These are phyloP conservation scores for Sthenelais limicola DNA, from an alignment of 2,888 invertebrate genomes.

Conservation along the genomic window DNA sequence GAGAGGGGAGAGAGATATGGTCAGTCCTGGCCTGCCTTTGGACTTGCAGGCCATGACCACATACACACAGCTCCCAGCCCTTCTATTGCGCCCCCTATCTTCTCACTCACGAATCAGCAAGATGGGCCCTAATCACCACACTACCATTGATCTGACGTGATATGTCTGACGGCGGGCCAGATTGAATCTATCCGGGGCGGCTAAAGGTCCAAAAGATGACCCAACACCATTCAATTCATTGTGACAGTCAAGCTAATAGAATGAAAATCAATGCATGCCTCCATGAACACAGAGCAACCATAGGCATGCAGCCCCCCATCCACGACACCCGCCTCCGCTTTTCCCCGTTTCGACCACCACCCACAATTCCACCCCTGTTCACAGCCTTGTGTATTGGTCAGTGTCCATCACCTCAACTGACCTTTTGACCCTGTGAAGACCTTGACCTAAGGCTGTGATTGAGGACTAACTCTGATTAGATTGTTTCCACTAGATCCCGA, in stretches of 20 bases:
- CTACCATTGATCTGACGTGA: slow-evolving; percentile 22
- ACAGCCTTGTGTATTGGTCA: neutral
- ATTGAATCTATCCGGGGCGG: slow-evolving; percentile 13
- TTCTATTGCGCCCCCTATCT: neutral
- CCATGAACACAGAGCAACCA: no score
- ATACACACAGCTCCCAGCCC: neutral
- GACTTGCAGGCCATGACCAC: neutral
- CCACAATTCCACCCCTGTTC: slow-evolving; percentile 9
- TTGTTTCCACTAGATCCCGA: slow-evolving; percentile 2
- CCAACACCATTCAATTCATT: slow-evolving; percentile 17
- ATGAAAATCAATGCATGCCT: slow-evolving; percentile 34
- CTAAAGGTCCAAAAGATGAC: neutral
- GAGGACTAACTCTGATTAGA: slow-evolving; percentile 27
- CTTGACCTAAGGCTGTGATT: slow-evolving; percentile 22
- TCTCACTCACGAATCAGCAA: neutral
- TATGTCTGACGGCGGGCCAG: slow-evolving; percentile 29
- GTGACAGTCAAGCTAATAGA: slow-evolving; percentile 12
- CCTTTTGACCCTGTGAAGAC: slow-evolving; percentile 22
- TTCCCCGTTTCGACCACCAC: neutral
- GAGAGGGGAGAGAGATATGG: neutral
- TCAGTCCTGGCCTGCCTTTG: no score
- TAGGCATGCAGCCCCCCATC: neutral
- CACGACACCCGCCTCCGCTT: neutral
- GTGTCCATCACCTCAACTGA: slow-evolving; percentile 6
- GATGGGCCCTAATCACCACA: neutral